Base-by-base conservation (phyloP, 2,113 vertebrate species). In the Malurus alboscapulatus region DNA sequence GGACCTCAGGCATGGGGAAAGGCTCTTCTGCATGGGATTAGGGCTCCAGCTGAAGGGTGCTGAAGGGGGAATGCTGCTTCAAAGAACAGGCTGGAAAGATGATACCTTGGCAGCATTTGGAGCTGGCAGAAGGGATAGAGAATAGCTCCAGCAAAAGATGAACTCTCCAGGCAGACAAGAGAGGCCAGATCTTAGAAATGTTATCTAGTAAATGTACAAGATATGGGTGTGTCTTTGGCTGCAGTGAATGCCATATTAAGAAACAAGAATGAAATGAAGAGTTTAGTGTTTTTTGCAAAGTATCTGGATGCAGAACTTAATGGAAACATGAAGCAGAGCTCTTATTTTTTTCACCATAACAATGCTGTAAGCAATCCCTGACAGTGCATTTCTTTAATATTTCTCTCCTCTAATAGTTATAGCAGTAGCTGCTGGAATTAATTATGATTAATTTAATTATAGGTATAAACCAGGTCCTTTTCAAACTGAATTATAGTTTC, bases 391-490 rank as follows among this genome's bases (percentile, higher is more conserved):
- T 87, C 84, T 93, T 89, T 57, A 92, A 76, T 86, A 87, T 85
- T 88, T 94, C 30, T 47, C 44, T 94, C 80, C 26, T 95, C 93
- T 87, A 61, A 68, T 36, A 80, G 62, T 80, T 87, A 71, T 58
- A 61, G 21, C 75, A 59, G 80, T 87, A 93, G 72, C 67, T 85
- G 59, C 69, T 95, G 71, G 84, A 97, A 95, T 96, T 96, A 96
- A 94, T 97, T 93, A 92, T 93, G 51, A 93, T 96, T 96, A 94
- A 82, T 54, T 94, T 96, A 95, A 95, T 96, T 96, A 84, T 94
- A 88, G 88, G 88, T 73, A 89, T 86, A 95, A 95, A 97, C 50
- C 69, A 85, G 51, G 57, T 94, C 90, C 94, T 97, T 62, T 81
- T 53, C 89, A 89, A 89, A 84, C 16, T 84, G 89, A 93, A 89